These are phyloP conservation scores for Paramisgurnus dabryanus DNA, from an alignment of 2,113 vertebrate species.

Conservation along the genomic window DNA sequence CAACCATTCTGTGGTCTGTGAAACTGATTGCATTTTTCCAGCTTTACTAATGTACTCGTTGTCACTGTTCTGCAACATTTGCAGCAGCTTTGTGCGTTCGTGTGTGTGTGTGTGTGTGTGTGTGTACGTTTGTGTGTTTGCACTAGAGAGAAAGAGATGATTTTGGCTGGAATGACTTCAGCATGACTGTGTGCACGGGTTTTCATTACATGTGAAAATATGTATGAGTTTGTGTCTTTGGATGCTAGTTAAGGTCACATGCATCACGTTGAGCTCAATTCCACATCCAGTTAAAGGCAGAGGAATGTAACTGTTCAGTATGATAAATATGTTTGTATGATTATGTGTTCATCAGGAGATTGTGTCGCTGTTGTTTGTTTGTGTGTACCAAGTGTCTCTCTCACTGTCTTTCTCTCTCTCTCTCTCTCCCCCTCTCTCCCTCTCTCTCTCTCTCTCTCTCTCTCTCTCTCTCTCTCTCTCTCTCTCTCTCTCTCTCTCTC, in stretches of 20 bases:
- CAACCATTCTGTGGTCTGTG: not conserved
- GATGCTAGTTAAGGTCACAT: constrained; percentile 31
- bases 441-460: too few relatives aligned
- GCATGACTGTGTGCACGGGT: not conserved
- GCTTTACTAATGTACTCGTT: not conserved
- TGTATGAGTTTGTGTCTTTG: constrained; percentile 1
- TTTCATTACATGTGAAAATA: not conserved
- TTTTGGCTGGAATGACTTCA: not conserved
- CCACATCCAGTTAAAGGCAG: constrained; percentile 22
- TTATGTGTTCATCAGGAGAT: not conserved
- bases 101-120: constrained; percentile 7
- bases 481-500: too few relatives aligned
- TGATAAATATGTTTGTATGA: not conserved
- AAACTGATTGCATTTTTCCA: not conserved
- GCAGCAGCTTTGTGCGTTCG: not conserved
- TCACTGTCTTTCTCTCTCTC: too few relatives aligned
- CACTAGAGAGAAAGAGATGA: too few relatives aligned
- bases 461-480: not conserved
- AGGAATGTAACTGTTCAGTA: constrained; percentile 20
- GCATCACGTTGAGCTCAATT: constrained; percentile 27
- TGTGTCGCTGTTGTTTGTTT: not conserved
- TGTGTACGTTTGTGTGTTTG: not conserved
- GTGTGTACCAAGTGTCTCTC: not conserved
- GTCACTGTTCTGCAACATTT: too few relatives aligned
- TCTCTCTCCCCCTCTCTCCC: not conserved